These are phyloP conservation scores for Zaprionus vittiger DNA, from an alignment of 1,140 invertebrate genomes.

Conservation along the genomic window DNA sequence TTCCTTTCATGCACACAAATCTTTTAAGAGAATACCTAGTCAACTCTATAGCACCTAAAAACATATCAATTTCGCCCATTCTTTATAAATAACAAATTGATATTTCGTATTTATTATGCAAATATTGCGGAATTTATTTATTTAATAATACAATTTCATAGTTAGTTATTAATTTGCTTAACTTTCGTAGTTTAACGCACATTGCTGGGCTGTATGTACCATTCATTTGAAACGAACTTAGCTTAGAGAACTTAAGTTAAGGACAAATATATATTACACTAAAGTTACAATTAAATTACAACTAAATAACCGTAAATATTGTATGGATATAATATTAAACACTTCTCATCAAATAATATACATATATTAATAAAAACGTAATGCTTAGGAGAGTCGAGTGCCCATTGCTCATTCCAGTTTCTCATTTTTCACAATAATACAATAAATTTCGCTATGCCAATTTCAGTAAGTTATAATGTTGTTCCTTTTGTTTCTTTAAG, in stretches of 20 bases:
- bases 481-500: slow-evolving; percentile 32
- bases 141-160: slow-evolving; percentile 51
- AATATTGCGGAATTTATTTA: slow-evolving; percentile 70
- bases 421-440: slow-evolving; percentile 29
- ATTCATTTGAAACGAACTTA: slow-evolving; percentile 55
- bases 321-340: slow-evolving; percentile 46
- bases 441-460: slow-evolving; percentile 53
- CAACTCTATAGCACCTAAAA: too few relatives aligned
- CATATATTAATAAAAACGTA: slow-evolving; percentile 61
- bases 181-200: slow-evolving; percentile 49
- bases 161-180: slow-evolving; percentile 30
- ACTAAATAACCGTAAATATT: slow-evolving; percentile 73
- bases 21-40: too few relatives aligned
- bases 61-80: too few relatives aligned
- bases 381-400: slow-evolving; percentile 64
- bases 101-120: slow-evolving; percentile 59
- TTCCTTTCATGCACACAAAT: too few relatives aligned
- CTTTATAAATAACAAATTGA: slow-evolving; percentile 4
- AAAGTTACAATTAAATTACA: slow-evolving; percentile 69
- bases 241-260: slow-evolving; percentile 51
- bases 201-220: slow-evolving; percentile 65
- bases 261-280: slow-evolving; percentile 64
- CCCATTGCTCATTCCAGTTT: slow-evolving; percentile 53
- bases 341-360: slow-evolving; percentile 41
- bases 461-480: slow-evolving; percentile 53